Percentiles rank a stretch among this genome's conserved stretches.
Evolutionary conservation across 2,113 vertebrate species (phyloP).

Genomic region (Pedetes capensis): DNA sequence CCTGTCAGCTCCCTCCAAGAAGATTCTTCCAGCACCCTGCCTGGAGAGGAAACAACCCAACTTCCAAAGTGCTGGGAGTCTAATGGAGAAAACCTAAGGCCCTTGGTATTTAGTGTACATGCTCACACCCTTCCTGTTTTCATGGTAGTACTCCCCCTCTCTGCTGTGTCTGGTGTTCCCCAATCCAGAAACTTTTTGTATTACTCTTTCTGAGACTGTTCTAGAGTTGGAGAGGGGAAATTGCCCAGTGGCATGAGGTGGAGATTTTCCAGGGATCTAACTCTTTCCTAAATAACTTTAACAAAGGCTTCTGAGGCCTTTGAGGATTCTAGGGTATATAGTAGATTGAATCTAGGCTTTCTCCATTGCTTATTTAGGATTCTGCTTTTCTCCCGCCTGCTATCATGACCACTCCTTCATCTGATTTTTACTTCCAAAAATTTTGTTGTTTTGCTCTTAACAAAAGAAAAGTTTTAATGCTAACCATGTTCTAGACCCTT

Average conservation of each 20-base stretch:
- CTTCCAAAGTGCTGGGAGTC: background rate
- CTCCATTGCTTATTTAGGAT: background rate
- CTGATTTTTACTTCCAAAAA: background rate
- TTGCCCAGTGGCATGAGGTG: background rate
- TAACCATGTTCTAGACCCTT: background rate
- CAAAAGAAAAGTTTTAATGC: background rate
- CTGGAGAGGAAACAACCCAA: background rate
- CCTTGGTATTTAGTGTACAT: background rate
- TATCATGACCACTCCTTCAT: background rate
- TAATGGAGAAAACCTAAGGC: background rate
- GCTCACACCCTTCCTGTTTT: background rate
- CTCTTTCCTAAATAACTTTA: background rate
- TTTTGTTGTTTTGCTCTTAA: background rate
- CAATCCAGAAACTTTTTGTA: background rate
- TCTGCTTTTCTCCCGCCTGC: background rate
- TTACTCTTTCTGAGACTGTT: background rate
- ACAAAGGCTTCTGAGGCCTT: background rate
- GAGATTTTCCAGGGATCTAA: background rate
- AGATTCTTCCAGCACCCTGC: background rate
- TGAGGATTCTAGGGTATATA: background rate
- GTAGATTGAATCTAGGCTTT: background rate
- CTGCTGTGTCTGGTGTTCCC: background rate
- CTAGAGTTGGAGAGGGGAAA: background rate
- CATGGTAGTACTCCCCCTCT: background rate
- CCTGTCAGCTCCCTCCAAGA: background rate